A percentile compares a stretch with the other conserved stretches of the same genome.
These are phyloP conservation scores for Cottus gobio DNA, from an alignment of 2,113 vertebrate genomes.

Conservation along the genomic window DNA sequence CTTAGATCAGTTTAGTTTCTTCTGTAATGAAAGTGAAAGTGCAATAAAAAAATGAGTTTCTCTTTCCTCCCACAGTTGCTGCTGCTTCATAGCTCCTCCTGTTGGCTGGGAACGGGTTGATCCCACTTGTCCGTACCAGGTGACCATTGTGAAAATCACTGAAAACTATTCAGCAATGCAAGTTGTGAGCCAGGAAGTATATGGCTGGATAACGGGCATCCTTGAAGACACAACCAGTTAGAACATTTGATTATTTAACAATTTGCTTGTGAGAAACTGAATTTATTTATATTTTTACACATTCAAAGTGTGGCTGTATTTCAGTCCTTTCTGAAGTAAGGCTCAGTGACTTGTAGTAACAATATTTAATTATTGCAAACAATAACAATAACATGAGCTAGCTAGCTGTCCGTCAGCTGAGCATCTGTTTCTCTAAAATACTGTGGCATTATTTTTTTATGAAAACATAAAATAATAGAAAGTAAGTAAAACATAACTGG, in stretches of 20 bases:
- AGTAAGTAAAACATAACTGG: too few relatives aligned
- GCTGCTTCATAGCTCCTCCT: conserved; percentile 35
- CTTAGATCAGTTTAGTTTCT: conserved; percentile 1
- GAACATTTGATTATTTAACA: neutral
- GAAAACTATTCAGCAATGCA: neutral
- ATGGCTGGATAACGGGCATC: neutral
- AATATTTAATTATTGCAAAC: too few relatives aligned
- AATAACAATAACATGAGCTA: too few relatives aligned
- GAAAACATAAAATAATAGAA: too few relatives aligned
- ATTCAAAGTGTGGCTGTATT: too few relatives aligned
- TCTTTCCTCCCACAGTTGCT: conserved; percentile 49
- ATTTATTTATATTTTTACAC: neutral
- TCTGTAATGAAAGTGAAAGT: conserved; percentile 64
- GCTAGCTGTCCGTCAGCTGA: too few relatives aligned
- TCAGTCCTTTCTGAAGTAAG: too few relatives aligned
- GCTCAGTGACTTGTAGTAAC: too few relatives aligned
- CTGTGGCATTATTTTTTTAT: too few relatives aligned
- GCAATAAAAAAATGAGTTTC: neutral
- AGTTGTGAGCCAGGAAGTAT: neutral
- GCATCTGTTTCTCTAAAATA: too few relatives aligned
- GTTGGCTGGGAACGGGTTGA: conserved; percentile 59
- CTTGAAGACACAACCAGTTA: neutral
- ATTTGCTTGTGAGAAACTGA: neutral
- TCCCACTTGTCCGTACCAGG: conserved; percentile 29
- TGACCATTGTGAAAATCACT: too few relatives aligned